Base-by-base conservation (phyloP, 2,113 vertebrate genomes). In the Rhinichthys klamathensis region DNA sequence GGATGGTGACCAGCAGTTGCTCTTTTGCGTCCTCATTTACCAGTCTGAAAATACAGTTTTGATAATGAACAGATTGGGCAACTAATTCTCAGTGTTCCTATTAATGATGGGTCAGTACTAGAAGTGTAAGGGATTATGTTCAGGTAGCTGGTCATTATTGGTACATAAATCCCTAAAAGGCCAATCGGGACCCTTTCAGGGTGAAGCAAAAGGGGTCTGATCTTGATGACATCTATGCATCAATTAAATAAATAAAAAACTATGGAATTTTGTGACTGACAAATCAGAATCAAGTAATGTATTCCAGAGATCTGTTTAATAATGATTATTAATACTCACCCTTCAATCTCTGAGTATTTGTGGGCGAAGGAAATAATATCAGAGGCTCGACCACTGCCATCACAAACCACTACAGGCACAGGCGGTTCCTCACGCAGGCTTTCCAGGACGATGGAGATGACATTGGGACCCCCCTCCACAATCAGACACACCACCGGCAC, bases 351-450 rank as follows among this genome's bases (percentile, higher is more conserved):
- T 10, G 97, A 97, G 89, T 98, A 97, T 88, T 98, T 99, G 94
- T 99, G 98, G 3, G 98, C 98, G 35, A 99, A 99, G 0, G 97
- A 98, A 84, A 99, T 94, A 15, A 99, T 97, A 90, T 99, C 97
- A 0, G 98, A 97, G 0, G 98, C 97, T 2, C 98, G 92, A 1
- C 98, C 98, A 0, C 98, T 99, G 89, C 98, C 98, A 0, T 99
- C 98, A 3, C 98, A 99, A 63, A 99, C 94, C 92, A 99, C 98
- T 6, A 99, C 97, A 0, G 98, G 98, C n/a, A 99, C 94, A 0
- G 98, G 97, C 1, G 98, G 98, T 0, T 99, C 97, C 84, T 99
- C 98, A 18, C 95, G 92, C 80, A 99, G 95, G 65, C 97, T 98
- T 85, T 99, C 98, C 90, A 99, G 85, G 12, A 96, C 97, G 1